Evolutionary conservation across 2,888 invertebrate genomes (phyloP), one percentile per base, ranked within the genome.

Genomic region (Agrilus cyanescens): DNA sequence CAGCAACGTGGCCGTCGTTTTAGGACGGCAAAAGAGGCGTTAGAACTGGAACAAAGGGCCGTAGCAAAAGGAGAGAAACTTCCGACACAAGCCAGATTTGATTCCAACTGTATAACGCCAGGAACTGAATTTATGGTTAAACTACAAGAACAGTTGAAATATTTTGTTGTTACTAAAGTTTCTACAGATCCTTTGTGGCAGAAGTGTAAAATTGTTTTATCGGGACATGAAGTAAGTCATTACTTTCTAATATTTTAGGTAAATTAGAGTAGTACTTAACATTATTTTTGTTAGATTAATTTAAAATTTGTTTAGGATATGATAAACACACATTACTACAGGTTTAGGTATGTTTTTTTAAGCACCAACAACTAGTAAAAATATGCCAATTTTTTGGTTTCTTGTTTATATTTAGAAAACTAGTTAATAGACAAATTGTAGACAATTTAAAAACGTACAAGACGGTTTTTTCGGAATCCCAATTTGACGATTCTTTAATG

Each of bases 41-140:
- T 87, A 59, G 70, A 74, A 15, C 67, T 82, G 43, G 85, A 89
- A 65, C 74, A 76, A 18, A 78, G 80, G 55, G 94, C 94, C 0
- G 68, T 67, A 53, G 73, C 75, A 36, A 80, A 81, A 54, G 95
- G 94, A 12, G 87, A 91, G 63, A 66, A 65, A 0, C 66, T 94
- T 37, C 90, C 93, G 0, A 67, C 73, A 3, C 85, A 84, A 55
- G 81, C 83, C 42, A 74, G 88, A 45, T 97, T 97, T 63, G 97
- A 97, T 67, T 94, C 93, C 14, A 97, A 97, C 67, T 96, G 96
- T 63, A 97, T 97, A 50, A 97, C 97, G 0, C 97, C 97, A 0
- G 96, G 96, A 50, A 89, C 91, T 0, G 78, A 79, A 48, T 97
- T 97, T 63, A 97, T 97, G 97, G 82, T 78, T 0, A 77, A 81